Base-by-base conservation (phyloP, 1,140 invertebrate genomes). In the Paracyclopina nana region DNA sequence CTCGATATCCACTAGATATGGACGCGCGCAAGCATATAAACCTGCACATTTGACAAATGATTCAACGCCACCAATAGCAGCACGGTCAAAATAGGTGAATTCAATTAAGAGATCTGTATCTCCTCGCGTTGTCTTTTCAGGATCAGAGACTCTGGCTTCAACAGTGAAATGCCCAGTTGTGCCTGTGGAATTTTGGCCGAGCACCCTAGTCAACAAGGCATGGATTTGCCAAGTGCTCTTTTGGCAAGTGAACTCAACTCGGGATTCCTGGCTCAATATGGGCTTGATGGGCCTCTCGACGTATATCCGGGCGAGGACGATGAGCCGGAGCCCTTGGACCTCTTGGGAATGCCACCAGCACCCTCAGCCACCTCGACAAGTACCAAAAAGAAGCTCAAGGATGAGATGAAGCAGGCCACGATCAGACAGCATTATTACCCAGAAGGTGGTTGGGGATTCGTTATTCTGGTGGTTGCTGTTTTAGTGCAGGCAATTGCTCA, bases 371-470 rank as follows among this genome's bases (percentile, higher is more conserved):
- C 34, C 34, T 38, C 34, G 34, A 38, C 34, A n/a, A 38, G 20
- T 20, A 38, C 34, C 2, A 38, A 20, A 20, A 38, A 38, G 20
- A 38, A 38, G 34, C 14, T 5, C 14, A 38, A 38, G 20, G 34
- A 38, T n/a, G 34, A 38, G 20, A 16, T 38, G 34, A 38, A 38
- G 20, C 34, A 38, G 20, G 14, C 34, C 34, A 38, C 34, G 20
- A 38, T 38, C 20, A 38, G 34, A 38, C 34, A 38, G 34, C 34
- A 38, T 38, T 38, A 38, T 20, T 38, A 38, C 34, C 34, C 34
- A 5, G 34, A 38, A 38, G 34, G 34, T 38, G 34, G 34, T 16
- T 38, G 34, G 34, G 34, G 34, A 4, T 38, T 16, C 20, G 34
- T 38, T 20, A 38, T 38, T 16, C n/a, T 38, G 20, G 14, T 38